phyloP scores from a whole-genome alignment of 2,113 vertebrate species.

The Lipotes vexillifer region DNA sequence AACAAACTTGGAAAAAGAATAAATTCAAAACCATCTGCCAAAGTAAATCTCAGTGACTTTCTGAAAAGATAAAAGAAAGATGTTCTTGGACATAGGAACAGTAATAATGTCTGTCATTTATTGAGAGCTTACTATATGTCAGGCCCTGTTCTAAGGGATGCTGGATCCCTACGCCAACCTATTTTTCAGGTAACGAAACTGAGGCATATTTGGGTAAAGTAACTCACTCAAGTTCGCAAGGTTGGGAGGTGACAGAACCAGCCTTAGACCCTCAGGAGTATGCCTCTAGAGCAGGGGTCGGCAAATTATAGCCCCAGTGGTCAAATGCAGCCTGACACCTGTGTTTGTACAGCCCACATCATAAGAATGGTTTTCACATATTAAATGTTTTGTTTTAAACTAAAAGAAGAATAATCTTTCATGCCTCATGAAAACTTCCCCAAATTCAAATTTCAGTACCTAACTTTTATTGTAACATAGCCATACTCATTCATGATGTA shows the following conservation, averaged over 20 bases:
- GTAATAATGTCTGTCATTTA: conserved; percentile 3
- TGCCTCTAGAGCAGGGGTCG: background rate
- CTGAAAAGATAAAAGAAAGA: conserved; percentile 10
- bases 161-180: background rate
- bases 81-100: background rate
- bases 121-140: background rate
- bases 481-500: background rate
- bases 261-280: background rate
- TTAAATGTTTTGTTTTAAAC: background rate
- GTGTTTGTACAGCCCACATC: background rate
- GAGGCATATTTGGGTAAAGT: background rate
- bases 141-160: background rate
- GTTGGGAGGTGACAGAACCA: background rate
- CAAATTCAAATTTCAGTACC: background rate
- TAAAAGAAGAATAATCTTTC: background rate
- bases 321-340: background rate
- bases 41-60: conserved; percentile 23
- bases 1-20: background rate
- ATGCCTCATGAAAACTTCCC: background rate
- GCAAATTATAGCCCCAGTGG: background rate
- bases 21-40: background rate
- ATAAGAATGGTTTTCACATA: background rate
- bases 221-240: background rate
- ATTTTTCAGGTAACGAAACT: conserved; percentile 1
- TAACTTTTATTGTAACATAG: background rate